phyloP scores from a whole-genome alignment of 2,888 invertebrate species.

The Philopedon plagiatum region DNA sequence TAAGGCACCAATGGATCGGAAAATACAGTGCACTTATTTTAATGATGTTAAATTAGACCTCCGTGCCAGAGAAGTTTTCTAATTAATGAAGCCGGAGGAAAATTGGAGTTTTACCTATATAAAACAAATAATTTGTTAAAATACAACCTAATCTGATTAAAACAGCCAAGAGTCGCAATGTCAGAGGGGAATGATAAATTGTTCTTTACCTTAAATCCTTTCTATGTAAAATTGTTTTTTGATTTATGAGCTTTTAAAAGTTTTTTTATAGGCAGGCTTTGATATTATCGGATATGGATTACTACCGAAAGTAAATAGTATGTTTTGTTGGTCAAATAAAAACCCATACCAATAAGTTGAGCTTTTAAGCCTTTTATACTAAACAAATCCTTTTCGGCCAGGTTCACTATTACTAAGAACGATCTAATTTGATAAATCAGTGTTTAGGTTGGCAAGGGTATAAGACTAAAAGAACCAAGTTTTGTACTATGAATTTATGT shows the following conservation, averaged over 20 bases:
- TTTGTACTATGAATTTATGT: too few relatives aligned
- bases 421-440: too few relatives aligned
- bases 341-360: neutral
- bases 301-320: neutral
- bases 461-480: too few relatives aligned
- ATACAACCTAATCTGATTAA: constrained; percentile 42
- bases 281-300: constrained; percentile 2
- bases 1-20: constrained; percentile 5
- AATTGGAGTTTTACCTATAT: constrained; percentile 32
- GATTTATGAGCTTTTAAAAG: constrained; percentile 34
- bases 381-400: too few relatives aligned
- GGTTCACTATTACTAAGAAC: too few relatives aligned
- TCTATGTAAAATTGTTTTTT: constrained; percentile 34
- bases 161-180: constrained; percentile 34
- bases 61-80: constrained; percentile 35
- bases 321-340: neutral
- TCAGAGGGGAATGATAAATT: constrained; percentile 40
- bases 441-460: too few relatives aligned
- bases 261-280: neutral
- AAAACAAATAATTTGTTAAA: constrained; percentile 46
- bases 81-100: constrained; percentile 36
- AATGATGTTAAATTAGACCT: constrained; percentile 35
- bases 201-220: constrained; percentile 32
- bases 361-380: neutral
- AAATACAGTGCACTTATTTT: constrained; percentile 36